phyloP scores from a whole-genome alignment of 30 jellyfish, hydroid and myxozoan species.

The Hydractinia echinata region DNA sequence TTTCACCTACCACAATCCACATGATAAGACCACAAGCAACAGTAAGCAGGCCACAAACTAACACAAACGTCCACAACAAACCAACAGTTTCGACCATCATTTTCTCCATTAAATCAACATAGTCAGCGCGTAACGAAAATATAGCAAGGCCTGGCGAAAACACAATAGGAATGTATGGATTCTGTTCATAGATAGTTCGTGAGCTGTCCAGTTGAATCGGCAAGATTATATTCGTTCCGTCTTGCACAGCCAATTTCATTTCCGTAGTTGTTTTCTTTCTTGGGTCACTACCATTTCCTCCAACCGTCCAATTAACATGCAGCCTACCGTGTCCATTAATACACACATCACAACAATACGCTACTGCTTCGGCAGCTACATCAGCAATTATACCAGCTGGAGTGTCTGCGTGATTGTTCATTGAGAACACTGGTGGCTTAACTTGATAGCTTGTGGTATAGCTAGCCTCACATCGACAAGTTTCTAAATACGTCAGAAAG shows the following conservation, averaged over 20 bases:
- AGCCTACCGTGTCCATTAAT: conserved; percentile 13
- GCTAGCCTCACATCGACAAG: conserved; percentile 13
- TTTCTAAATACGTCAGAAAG: background rate
- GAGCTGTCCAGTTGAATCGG: background rate
- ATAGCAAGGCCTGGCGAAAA: conserved; percentile 9
- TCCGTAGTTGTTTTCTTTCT: background rate
- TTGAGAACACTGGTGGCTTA: background rate
- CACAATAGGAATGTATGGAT: conserved; percentile 10
- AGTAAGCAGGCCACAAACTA: background rate
- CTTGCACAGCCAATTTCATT: background rate
- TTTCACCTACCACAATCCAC: conserved; percentile 16
- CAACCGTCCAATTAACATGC: background rate
- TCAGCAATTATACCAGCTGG: background rate
- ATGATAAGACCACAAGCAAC: conserved; percentile 4
- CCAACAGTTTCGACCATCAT: background rate
- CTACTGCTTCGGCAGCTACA: background rate
- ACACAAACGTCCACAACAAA: conserved; percentile 2
- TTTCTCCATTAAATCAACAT: background rate
- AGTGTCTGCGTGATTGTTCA: background rate
- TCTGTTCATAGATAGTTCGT: background rate
- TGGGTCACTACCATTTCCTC: background rate
- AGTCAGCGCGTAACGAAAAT: conserved; percentile 14
- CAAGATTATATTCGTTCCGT: conserved; percentile 3
- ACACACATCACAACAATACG: conserved; percentile 1
- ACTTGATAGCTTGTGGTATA: conserved; percentile 2